Base-by-base conservation (phyloP, 2,888 invertebrate species). In the Chromoteleia sp. region DNA sequence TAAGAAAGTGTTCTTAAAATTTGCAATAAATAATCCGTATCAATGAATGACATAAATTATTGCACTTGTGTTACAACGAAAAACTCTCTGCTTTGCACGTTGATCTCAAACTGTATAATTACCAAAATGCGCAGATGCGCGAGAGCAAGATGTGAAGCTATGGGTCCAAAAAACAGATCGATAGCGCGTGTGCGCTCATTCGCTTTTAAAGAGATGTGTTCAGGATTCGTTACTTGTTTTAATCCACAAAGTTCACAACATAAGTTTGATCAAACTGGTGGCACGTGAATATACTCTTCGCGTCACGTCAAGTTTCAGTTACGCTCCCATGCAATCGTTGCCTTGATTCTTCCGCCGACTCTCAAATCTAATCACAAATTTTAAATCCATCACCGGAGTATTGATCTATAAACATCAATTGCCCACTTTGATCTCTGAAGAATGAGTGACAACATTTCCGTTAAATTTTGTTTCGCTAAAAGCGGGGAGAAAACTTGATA, bases 181-280 rank as follows among this genome's bases (percentile, higher is more conserved):
- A 80, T 80, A 80, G 65, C 79, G 82, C 82, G 79, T 79, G 82
- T 70, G 82, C 82, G 76, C 73, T 80, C 70, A 83, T 80, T 80
- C 77, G 73, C 77, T 83, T 74, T 77, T 63, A 65, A 77, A 65
- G 77, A 78, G 63, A 52, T 68, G 74, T 59, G 33, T 67, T 36
- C 61, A 36, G 73, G 41, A 76, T 63, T 68, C 65, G 59, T 59
- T 48, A 29, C 25, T 59, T 43, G 58, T 58, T 58, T 76, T 36
- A 33, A 29, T 67, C 15, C 48, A 25, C n/a, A 19, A 41, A 65
- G 29, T 19, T 50, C 33, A 30, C 33, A 41, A 10, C 43, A 15
- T n/a, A 45, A 67, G 58, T 45, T 48, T 21, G 8, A 48, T 3
- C 29, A 43, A 45, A 19, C 36, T 45, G 12, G 12, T 56, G 56